Conservation (phyloP, 1,140 invertebrate genomes). For the Dufourea novaeangliae region DNA sequence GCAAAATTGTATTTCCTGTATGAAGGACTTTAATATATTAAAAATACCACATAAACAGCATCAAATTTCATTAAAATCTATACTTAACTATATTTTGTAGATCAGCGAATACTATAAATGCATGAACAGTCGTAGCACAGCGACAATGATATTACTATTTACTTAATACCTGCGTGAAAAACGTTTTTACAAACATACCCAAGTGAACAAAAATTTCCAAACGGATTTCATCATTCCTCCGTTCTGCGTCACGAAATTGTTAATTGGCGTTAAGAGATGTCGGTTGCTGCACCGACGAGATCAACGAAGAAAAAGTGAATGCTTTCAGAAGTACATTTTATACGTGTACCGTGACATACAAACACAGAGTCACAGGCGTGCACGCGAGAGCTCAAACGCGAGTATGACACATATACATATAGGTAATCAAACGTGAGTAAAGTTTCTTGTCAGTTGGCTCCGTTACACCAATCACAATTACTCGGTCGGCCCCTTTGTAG, state of each 20-base stretch:
- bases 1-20: too few species aligned
- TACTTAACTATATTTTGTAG: too few species aligned
- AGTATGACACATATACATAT: slow-evolving; percentile 15
- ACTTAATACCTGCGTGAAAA: neutral
- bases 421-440: slow-evolving; percentile 25
- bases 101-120: too few species aligned
- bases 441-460: slow-evolving; percentile 43
- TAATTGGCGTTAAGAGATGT: slow-evolving; percentile 58
- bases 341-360: neutral
- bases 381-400: neutral
- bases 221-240: neutral
- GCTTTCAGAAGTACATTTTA: neutral
- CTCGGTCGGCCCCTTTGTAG: slow-evolving; percentile 64
- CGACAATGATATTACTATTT: too few species aligned
- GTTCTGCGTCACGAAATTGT: slow-evolving; percentile 45
- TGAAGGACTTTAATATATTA: too few species aligned
- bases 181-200: too few species aligned
- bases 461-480: slow-evolving; percentile 72
- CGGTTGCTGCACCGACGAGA: neutral
- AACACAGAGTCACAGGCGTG: too few species aligned
- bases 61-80: too few species aligned
- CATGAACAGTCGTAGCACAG: too few species aligned
- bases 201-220: neutral
- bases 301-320: neutral
- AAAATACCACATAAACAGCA: too few species aligned